These are phyloP conservation scores for Caligus rogercresseyi DNA, from an alignment of 1,140 invertebrate genomes.

Conservation along the genomic window DNA sequence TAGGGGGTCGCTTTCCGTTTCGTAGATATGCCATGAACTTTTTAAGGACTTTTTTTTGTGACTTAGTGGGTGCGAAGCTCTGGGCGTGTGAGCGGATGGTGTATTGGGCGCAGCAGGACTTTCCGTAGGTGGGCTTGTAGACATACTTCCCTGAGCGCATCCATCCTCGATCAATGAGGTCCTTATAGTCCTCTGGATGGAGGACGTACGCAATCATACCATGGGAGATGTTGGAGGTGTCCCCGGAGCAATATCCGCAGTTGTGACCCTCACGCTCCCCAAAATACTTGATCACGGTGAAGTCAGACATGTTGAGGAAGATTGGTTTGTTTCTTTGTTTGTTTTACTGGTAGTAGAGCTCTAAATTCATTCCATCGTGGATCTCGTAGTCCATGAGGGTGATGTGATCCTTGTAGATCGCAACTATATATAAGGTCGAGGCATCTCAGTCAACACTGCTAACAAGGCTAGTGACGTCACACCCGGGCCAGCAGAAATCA, in stretches of 20 bases:
- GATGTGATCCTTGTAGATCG: conserved; percentile 98
- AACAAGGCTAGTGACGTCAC: too few relatives aligned
- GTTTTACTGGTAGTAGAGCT: conserved; percentile 85
- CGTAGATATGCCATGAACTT: conserved; percentile 51
- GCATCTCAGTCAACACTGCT: too few relatives aligned
- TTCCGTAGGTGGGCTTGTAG: conserved; percentile 79
- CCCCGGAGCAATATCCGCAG: conserved; percentile 9
- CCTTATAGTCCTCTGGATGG: conserved; percentile 30
- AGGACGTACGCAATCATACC: conserved; percentile 34
- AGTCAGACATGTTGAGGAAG: not conserved
- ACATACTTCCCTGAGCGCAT: conserved; percentile 82
- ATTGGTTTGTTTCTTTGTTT: not conserved
- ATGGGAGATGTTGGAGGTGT: not conserved
- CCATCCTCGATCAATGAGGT: conserved; percentile 87
- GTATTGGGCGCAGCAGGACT: conserved; percentile 85
- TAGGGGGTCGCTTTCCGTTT: conserved; percentile 30
- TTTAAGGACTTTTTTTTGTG: conserved; percentile 84
- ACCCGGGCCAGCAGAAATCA: too few relatives aligned
- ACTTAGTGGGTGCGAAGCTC: conserved; percentile 60
- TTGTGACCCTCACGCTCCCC: not conserved
- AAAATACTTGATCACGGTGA: conserved; percentile 11
- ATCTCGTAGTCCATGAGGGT: conserved; percentile 96
- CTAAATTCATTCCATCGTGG: conserved; percentile 96
- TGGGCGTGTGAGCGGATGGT: conserved; percentile 74
- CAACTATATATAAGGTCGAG: too few relatives aligned